These are phyloP conservation scores for Galeruca laticollis DNA, from an alignment of 2,888 invertebrate species.

Conservation along the genomic window DNA sequence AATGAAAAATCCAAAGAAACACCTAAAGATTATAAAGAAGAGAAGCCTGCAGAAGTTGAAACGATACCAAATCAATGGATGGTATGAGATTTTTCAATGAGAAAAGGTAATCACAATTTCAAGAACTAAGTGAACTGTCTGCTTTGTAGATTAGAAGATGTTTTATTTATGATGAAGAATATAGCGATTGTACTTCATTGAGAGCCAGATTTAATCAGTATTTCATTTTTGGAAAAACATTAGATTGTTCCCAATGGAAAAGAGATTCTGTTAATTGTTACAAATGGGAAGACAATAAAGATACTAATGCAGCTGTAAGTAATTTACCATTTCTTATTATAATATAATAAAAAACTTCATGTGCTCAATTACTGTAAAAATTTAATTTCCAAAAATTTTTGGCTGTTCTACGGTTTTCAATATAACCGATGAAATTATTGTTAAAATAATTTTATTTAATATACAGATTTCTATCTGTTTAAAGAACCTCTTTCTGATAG, in stretches of 20 bases:
- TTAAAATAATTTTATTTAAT: no score
- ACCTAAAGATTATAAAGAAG: conserved; percentile 14
- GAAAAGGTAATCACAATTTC: conserved; percentile 3
- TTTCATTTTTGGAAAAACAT: conserved; percentile 80
- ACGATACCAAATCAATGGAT: conserved; percentile 57
- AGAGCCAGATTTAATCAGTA: conserved; percentile 87
- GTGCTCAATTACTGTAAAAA: neutral
- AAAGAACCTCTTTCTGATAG: no score
- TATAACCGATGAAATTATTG: no score
- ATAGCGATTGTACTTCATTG: conserved; percentile 81
- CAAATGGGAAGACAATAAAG: conserved; percentile 74
- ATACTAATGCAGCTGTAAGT: conserved; percentile 78
- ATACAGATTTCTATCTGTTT: no score
- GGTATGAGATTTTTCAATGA: conserved; percentile 48
- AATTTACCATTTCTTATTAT: neutral
- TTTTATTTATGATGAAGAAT: conserved; percentile 84
- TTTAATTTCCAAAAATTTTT: no score
- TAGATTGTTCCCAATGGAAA: conserved; percentile 86
- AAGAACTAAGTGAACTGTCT: neutral
- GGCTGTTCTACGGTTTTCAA: no score
- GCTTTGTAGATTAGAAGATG: conserved; percentile 80
- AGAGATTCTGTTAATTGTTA: conserved; percentile 81
- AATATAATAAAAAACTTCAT: no score
- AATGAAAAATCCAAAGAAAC: conserved; percentile 6
- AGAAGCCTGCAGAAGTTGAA: conserved; percentile 14